A percentile compares a stretch with the other conserved stretches of the same genome.
These are phyloP conservation scores for Melanotus villosus DNA, from an alignment of 2,888 invertebrate genomes.

Conservation along the genomic window DNA sequence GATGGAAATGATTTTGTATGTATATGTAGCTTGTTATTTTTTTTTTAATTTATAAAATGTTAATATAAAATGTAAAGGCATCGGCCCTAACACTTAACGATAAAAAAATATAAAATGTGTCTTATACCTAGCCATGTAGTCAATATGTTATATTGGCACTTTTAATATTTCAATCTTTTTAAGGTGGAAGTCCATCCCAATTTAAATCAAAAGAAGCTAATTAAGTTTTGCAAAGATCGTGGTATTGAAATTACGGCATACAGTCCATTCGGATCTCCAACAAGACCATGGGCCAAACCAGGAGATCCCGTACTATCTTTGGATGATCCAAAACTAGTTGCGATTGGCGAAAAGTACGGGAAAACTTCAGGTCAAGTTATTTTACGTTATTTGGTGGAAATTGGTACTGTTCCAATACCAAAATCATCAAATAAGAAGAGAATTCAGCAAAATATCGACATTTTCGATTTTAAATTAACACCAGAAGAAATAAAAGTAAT, in stretches of 20 bases:
- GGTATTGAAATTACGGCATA: constrained; percentile 82
- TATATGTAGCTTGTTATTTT: no score
- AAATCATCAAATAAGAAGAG: constrained; percentile 71
- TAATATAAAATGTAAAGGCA: no score
- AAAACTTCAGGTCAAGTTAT: constrained; percentile 81
- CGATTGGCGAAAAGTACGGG: constrained; percentile 76
- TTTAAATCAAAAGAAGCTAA: constrained; percentile 77
- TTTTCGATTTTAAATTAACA: constrained; percentile 72
- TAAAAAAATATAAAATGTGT: no score
- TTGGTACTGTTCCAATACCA: constrained; percentile 71
- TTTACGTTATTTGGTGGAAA: constrained; percentile 72
- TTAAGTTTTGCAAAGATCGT: constrained; percentile 76
- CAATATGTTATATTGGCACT: no score
- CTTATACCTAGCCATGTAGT: no score
- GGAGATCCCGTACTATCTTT: constrained; percentile 73
- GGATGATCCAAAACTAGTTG: constrained; percentile 74
- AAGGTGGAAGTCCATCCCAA: constrained; percentile 79
- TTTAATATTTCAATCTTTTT: constrained; percentile 49
- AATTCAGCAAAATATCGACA: constrained; percentile 70
- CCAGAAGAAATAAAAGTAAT: constrained; percentile 69
- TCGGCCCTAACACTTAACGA: no score
- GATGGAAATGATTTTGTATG: no score
- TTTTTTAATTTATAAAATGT: no score
- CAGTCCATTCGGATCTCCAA: constrained; percentile 84
- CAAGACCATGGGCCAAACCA: constrained; percentile 79